phyloP scores from a whole-genome alignment of 2,113 vertebrate genomes.

The Vidua macroura region DNA sequence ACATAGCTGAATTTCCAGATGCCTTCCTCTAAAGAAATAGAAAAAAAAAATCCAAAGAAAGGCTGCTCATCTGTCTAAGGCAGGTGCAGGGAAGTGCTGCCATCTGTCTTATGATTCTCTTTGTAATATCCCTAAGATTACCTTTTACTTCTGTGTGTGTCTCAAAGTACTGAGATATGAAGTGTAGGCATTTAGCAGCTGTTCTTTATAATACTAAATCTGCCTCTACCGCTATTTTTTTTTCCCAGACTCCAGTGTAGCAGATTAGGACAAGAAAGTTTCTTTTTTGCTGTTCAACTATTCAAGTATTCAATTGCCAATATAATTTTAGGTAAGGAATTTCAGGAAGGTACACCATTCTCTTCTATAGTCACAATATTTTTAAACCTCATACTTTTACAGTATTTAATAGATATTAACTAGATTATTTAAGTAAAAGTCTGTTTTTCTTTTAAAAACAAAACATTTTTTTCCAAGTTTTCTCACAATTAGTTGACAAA shows the following conservation, averaged over 20 bases:
- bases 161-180: not conserved
- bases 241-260: not conserved
- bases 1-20: not conserved
- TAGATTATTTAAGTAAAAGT: not conserved
- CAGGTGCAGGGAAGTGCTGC: slow-evolving; percentile 46
- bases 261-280: not conserved
- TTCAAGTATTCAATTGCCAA: not conserved
- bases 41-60: not conserved
- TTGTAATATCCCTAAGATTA: not conserved
- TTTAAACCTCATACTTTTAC: not conserved
- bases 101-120: slow-evolving; percentile 33
- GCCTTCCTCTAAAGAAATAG: not conserved
- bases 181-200: not conserved
- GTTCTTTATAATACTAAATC: not conserved
- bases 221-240: not conserved
- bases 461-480: not conserved
- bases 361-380: not conserved
- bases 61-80: not conserved
- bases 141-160: not conserved
- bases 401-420: not conserved
- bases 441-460: not conserved
- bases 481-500: not conserved
- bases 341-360: not conserved
- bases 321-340: not conserved
- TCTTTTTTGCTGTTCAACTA: not conserved